Evolutionary conservation across 92 coral and sea anemone genomes (phyloP), one percentile per base, ranked within the genome.

Genomic region (Isaurus tuberculatus): DNA sequence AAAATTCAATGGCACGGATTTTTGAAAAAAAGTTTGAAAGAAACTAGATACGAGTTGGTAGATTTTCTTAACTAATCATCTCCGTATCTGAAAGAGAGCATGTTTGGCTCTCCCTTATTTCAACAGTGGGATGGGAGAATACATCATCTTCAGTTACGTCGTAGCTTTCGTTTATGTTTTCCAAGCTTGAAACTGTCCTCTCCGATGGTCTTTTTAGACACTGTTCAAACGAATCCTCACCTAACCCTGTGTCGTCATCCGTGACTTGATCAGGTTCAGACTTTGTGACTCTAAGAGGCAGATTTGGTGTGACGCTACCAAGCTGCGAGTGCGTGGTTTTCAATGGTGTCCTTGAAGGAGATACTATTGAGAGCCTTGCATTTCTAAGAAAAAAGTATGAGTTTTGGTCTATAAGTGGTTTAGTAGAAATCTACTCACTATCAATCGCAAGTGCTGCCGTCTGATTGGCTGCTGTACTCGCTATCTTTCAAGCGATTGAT

Each of bases 11-110:
- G n/a, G n/a, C n/a, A n/a, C n/a, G n/a, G n/a, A n/a, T n/a, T n/a
- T n/a, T n/a, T n/a, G n/a, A n/a, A n/a, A n/a, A n/a, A n/a, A n/a
- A n/a, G n/a, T n/a, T n/a, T n/a, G n/a, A n/a, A n/a, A n/a, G n/a
- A n/a, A n/a, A n/a, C n/a, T n/a, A n/a, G n/a, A n/a, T n/a, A n/a
- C n/a, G n/a, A n/a, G n/a, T n/a, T n/a, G n/a, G n/a, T n/a, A n/a
- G n/a, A n/a, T n/a, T 27, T n/a, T 26, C 27, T 63, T 16, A 63
- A 63, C 32, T 63, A 8, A 57, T 36, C 11, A 22, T 19, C 5
- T 32, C 82, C 5, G 70, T 57, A 30, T 55, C 80, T 49, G 42
- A 74, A 20, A 48, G 80, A 74, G 80, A 49, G 66, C 80, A 26
- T 0, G 75, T 46, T 51, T 46, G 66, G 3, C 33, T 66, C 22